Conservation (phyloP, 2,113 vertebrate species). For the Rhombomys opimus region DNA sequence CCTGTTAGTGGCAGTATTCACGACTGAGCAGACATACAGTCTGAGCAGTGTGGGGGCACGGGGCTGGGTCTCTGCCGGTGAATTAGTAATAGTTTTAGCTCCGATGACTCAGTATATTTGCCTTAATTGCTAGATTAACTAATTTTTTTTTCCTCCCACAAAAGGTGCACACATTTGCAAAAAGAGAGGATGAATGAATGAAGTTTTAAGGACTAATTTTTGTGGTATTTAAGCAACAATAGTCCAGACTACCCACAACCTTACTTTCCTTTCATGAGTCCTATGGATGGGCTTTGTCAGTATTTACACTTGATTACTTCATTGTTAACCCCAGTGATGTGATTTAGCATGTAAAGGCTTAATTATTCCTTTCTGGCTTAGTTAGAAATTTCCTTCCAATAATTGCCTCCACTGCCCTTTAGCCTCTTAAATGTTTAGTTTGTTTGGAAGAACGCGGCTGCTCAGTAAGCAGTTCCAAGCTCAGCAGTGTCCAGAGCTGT, state of each 20-base stretch:
- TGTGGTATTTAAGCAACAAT: slow-evolving; percentile 78
- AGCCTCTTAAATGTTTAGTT: slow-evolving; percentile 84
- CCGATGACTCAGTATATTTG: slow-evolving; percentile 81
- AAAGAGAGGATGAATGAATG: slow-evolving; percentile 68
- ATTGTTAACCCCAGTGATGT: slow-evolving; percentile 80
- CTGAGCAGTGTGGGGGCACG: slow-evolving; percentile 31
- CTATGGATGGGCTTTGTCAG: slow-evolving; percentile 75
- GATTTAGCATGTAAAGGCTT: slow-evolving; percentile 84
- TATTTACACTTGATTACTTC: slow-evolving; percentile 80
- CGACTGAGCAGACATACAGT: slow-evolving; percentile 2
- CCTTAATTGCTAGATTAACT: slow-evolving; percentile 82
- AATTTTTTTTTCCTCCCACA: slow-evolving; percentile 69
- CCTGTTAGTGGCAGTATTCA: not conserved
- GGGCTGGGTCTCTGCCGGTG: slow-evolving; percentile 73
- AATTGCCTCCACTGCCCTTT: slow-evolving; percentile 88
- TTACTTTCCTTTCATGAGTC: slow-evolving; percentile 81
- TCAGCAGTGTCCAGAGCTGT: slow-evolving; percentile 83
- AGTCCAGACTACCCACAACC: slow-evolving; percentile 71
- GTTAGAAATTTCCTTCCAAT: slow-evolving; percentile 89
- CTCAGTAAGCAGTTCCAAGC: slow-evolving; percentile 84
- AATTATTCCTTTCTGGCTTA: slow-evolving; percentile 86
- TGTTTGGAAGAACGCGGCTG: slow-evolving; percentile 86
- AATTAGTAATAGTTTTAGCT: slow-evolving; percentile 81
- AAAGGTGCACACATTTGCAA: slow-evolving; percentile 62
- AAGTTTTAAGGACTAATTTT: slow-evolving; percentile 74